phyloP scores from a whole-genome alignment of 2,113 vertebrate genomes.

The Cyphomyrus discorhynchus region DNA sequence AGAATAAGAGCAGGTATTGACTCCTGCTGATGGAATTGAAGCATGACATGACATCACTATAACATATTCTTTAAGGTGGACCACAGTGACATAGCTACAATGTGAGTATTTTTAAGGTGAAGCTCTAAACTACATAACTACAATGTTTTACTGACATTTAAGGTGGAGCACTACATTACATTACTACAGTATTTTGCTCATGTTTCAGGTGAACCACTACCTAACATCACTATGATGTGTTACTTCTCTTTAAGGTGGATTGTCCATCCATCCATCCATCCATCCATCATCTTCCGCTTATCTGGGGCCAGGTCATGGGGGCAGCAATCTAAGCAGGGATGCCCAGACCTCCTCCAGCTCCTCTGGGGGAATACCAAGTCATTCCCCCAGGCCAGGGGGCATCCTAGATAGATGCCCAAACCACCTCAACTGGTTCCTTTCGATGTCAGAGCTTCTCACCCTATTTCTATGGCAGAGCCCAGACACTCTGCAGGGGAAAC shows the following conservation, averaged over 20 bases:
- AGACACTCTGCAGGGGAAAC: no score
- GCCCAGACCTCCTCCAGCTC: background rate
- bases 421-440: no score
- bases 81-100: background rate
- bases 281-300: background rate
- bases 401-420: no score
- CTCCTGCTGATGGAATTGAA: background rate
- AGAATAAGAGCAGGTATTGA: slow-evolving; percentile 38
- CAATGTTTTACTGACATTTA: background rate
- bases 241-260: background rate
- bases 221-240: background rate
- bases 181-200: background rate
- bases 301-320: background rate
- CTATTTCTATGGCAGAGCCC: no score
- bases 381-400: no score
- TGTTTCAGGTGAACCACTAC: background rate
- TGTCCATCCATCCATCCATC: background rate
- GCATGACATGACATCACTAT: background rate
- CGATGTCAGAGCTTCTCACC: no score
- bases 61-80: background rate
- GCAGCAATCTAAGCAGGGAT: background rate
- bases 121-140: background rate
- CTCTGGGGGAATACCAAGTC: no score
- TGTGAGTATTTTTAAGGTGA: background rate
- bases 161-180: background rate